phyloP scores from a whole-genome alignment of 2,888 invertebrate genomes.

The Diplazon laetatorius region DNA sequence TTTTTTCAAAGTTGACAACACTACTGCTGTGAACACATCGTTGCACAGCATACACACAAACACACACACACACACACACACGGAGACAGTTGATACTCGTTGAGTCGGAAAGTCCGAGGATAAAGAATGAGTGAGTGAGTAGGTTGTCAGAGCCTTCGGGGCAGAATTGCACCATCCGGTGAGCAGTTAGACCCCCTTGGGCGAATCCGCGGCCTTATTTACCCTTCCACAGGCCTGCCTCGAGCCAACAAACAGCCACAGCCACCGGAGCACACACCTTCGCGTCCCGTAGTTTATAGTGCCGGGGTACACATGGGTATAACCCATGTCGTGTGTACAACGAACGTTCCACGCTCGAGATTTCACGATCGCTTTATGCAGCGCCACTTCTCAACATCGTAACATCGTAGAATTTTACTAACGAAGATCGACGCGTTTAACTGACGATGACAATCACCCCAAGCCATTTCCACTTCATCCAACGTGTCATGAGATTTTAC shows the following conservation, averaged over 20 bases:
- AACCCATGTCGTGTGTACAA: no score
- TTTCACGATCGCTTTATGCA: constrained; percentile 15
- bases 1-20: no score
- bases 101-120: constrained; percentile 58
- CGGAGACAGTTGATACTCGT: constrained; percentile 33
- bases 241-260: constrained; percentile 44
- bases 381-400: background rate
- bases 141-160: constrained; percentile 80
- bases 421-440: constrained; percentile 5
- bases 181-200: constrained; percentile 81
- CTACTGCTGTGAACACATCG: background rate
- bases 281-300: constrained; percentile 26
- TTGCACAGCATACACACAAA: background rate
- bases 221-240: constrained; percentile 74
- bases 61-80: no score
- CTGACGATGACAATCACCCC: background rate
- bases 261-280: constrained; percentile 21
- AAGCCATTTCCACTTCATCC: background rate
- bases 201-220: constrained; percentile 82
- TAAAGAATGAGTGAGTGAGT: constrained; percentile 70
- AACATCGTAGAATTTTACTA: constrained; percentile 8
- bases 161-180: constrained; percentile 79
- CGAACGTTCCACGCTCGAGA: background rate
- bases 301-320: background rate
- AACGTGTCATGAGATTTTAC: background rate